phyloP scores from a whole-genome alignment of 2,797 vertebrate genomes.

The Geotrypetes seraphini region DNA sequence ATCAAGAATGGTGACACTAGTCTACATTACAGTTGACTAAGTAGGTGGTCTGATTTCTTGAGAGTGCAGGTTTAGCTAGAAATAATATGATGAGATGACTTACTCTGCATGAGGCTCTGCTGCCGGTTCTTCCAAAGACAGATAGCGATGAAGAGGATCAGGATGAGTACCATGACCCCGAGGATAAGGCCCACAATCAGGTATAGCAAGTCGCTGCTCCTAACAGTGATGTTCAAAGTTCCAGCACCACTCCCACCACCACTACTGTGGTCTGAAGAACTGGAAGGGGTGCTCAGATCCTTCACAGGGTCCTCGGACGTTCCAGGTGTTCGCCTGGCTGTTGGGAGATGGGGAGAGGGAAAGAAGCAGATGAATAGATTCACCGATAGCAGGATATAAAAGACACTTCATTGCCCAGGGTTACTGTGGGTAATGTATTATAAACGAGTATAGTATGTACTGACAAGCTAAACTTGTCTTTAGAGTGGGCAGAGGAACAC shows the following conservation, averaged over 20 bases:
- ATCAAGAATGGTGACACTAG: too few relatives aligned
- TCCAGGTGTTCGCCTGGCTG: conserved; percentile 57
- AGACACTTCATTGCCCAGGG: background rate
- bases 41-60: too few relatives aligned
- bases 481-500: too few relatives aligned
- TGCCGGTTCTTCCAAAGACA: conserved; percentile 93
- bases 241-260: conserved; percentile 31
- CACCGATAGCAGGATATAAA: background rate
- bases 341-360: conserved; percentile 2
- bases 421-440: too few relatives aligned
- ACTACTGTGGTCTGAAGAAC: conserved; percentile 35
- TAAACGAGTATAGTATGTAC: too few relatives aligned
- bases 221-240: conserved; percentile 23
- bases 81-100: too few relatives aligned
- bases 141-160: conserved; percentile 88
- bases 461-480: too few relatives aligned
- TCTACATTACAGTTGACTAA: too few relatives aligned
- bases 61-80: too few relatives aligned
- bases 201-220: conserved; percentile 71
- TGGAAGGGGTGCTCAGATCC: conserved; percentile 70
- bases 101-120: conserved; percentile 80
- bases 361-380: conserved; percentile 8
- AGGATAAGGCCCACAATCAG: conserved; percentile 85
- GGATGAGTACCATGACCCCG: conserved; percentile 87
- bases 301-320: conserved; percentile 69